Percentiles rank a stretch among this genome's conserved stretches.
phyloP scores from a whole-genome alignment of 1,140 invertebrate species.

The Plectrocnemia conspersa region DNA sequence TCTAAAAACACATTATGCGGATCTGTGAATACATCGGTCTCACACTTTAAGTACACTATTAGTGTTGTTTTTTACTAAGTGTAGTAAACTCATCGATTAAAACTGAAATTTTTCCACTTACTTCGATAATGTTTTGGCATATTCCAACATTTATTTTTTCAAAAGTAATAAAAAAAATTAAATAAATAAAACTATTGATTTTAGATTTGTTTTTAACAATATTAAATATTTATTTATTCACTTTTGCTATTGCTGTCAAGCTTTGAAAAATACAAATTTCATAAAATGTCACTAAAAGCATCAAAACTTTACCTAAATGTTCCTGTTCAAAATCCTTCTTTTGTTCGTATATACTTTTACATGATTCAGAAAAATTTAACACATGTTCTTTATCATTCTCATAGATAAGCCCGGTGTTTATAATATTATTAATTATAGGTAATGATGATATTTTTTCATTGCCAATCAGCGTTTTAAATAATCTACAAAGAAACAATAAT shows the following conservation, averaged over 20 bases:
- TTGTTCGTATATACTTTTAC: conserved; percentile 8
- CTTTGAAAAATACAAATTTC: conserved; percentile 48
- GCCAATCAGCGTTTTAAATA: conserved; percentile 47
- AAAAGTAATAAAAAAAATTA: not conserved
- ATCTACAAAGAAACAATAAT: conserved; percentile 35
- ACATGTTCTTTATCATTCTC: conserved; percentile 5
- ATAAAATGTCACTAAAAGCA: conserved; percentile 47
- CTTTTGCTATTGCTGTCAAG: conserved; percentile 33
- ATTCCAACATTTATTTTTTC: too few relatives aligned
- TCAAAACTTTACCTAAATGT: conserved; percentile 44
- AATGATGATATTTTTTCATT: conserved; percentile 47
- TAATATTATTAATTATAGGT: conserved; percentile 40
- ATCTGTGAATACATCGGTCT: too few relatives aligned
- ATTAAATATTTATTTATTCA: not conserved
- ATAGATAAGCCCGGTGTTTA: conserved; percentile 4
- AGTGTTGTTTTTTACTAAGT: too few relatives aligned
- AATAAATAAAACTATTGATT: conserved; percentile 34
- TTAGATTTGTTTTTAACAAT: conserved; percentile 33
- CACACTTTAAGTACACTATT: too few relatives aligned
- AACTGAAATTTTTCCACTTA: too few relatives aligned
- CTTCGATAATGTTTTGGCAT: too few relatives aligned
- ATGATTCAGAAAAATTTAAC: not conserved
- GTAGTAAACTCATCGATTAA: too few relatives aligned
- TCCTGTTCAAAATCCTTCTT: conserved; percentile 43
- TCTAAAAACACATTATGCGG: too few relatives aligned